These are phyloP conservation scores for Bellardia bayeri DNA, from an alignment of 2,888 invertebrate species.

Conservation along the genomic window DNA sequence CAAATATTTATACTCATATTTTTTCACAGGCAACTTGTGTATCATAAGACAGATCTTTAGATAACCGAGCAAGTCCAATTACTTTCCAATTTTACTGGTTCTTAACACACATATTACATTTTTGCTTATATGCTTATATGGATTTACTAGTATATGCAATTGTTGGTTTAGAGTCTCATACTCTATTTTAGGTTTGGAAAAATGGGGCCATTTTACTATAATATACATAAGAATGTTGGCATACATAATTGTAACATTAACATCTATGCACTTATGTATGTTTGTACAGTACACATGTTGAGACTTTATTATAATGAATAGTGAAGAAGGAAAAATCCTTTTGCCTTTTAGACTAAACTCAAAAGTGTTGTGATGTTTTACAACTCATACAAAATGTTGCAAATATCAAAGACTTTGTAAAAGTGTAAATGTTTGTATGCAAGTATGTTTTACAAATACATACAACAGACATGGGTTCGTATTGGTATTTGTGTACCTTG, in stretches of 20 bases:
- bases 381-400: background rate
- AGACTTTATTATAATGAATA: slow-evolving; percentile 38
- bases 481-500: slow-evolving; percentile 9
- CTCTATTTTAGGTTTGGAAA: too few relatives aligned
- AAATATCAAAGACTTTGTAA: slow-evolving; percentile 33
- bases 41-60: too few relatives aligned
- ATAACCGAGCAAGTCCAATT: too few relatives aligned
- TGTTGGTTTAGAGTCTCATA: too few relatives aligned
- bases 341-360: slow-evolving; percentile 31
- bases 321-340: slow-evolving; percentile 12
- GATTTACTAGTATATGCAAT: too few relatives aligned
- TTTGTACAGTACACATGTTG: background rate
- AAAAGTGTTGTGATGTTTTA: slow-evolving; percentile 25
- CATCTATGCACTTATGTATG: slow-evolving; percentile 1
- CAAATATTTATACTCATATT: background rate
- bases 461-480: background rate
- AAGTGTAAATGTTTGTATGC: background rate
- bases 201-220: too few relatives aligned
- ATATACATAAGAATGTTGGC: background rate
- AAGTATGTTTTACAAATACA: background rate
- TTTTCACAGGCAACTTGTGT: too few relatives aligned
- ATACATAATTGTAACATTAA: slow-evolving; percentile 51
- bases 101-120: too few relatives aligned
- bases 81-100: too few relatives aligned
- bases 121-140: too few relatives aligned